Evolutionary conservation across 2,797 vertebrate species (phyloP), one percentile per base, ranked within the genome.

Genomic region (Argya squamiceps): DNA sequence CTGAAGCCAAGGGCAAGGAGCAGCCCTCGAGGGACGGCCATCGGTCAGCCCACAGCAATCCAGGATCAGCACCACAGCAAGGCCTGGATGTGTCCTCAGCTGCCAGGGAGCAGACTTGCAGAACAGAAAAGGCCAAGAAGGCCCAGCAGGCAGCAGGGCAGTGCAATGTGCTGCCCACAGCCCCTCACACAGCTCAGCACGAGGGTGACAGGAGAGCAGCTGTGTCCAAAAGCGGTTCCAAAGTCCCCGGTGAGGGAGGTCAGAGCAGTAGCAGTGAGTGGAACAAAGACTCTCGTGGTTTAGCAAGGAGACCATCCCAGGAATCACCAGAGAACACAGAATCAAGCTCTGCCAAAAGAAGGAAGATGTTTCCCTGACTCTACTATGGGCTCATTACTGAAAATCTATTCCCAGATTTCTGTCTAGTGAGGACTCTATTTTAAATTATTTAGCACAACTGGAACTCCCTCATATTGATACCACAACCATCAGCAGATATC

Each of bases 341-440:
- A 10, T 80, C 82, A 14, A 50, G 49, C 16, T 4, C 79, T 15
- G 52, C 50, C 24, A 98, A 98, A 91, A 95, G 59, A 68, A 97
- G 97, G 11, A 97, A 93, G 87, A 81, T 96, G 17, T 95, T 43
- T 34, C 55, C 60, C 71, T 97, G 97, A 97, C 49, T 34, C 18
- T 4, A 41, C 84, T 56, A 16, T 75, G 3, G 12, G 22, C 12
- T 90, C 27, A 22, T 82, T 62, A 64, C 80, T 15, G 29, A 43
- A 73, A 83, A 82, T 88, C 65, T 81, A 1, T 67, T 84, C 82
- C 67, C 70, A 63, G 60, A 49, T 70, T 92, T 78, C 87, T 82
- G 23, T 88, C 80, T 86, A 58, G 47, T 41, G 64, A 50, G 23
- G 59, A 70, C 84, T 94, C 19, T 67, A 8, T 90, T 93, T 95